Base-by-base conservation (phyloP, 2,888 invertebrate species). In the Ormyrus rosae region DNA sequence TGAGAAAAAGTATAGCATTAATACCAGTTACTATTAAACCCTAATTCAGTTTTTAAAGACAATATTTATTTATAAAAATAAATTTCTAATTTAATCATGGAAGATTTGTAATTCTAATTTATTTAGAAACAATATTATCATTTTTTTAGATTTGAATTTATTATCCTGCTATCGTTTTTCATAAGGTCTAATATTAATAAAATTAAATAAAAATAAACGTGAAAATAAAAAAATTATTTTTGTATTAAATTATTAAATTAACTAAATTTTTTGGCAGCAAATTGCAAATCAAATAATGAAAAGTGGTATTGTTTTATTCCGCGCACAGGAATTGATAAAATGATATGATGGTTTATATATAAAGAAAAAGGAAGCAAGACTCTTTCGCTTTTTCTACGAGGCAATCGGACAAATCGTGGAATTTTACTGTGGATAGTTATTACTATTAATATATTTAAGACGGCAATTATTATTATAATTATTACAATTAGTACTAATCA, bases 401-500 rank as follows among this genome's bases (percentile, higher is more conserved):
- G 51, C 64, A 53, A 69, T 77, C 64, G 9, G 65, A 77, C 58
- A 81, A 72, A 77, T 73, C 60, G 58, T 58, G 53, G 11, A 73
- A 81, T 68, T 80, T 69, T 58, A 81, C 76, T 81, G 77, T 77
- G 77, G 73, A 81, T 81, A 81, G 72, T 77, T 80, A 75, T 82
- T 80, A 10, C 65, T 71, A 48, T 73, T 72, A 78, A 65, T 71
- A 71, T 80, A 65, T 11, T 69, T 80, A 74, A 45, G 64, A 70
- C 10, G 56, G 55, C n/a, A 60, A 74, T 67, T 34, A 75, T 80
- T 65, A 80, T 69, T 13, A 68, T 80, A 60, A 65, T 79, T 67
- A 78, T 60, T 53, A 60, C 19, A 56, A 19, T 74, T 50, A 67
- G 61, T 64, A 64, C 9, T 64, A 74, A 74, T 46, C 65, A 63